These are phyloP conservation scores for Amphipoea lucens DNA, from an alignment of 2,888 invertebrate species.

Conservation along the genomic window DNA sequence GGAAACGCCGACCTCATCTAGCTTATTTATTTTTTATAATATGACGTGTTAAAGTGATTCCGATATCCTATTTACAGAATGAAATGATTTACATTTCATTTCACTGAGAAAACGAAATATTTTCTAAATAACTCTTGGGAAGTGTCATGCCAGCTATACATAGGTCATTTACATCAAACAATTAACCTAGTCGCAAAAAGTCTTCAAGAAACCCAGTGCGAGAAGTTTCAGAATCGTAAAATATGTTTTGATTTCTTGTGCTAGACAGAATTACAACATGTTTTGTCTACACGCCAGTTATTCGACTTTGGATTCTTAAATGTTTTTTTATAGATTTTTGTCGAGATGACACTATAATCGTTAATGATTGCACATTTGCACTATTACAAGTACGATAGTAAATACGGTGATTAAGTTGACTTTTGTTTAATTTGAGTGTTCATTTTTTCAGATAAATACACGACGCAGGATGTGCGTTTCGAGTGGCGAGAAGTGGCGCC, in stretches of 20 bases:
- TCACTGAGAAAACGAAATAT: background rate
- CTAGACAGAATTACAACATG: conserved; percentile 60
- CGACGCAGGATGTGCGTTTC: conserved; percentile 91
- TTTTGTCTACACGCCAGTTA: conserved; percentile 69
- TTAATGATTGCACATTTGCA: conserved; percentile 45
- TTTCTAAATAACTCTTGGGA: background rate
- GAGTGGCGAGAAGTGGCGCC: conserved; percentile 91
- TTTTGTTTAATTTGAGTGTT: conserved; percentile 20
- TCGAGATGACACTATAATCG: conserved; percentile 28
- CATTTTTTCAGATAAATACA: conserved; percentile 88
- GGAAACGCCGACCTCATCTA: background rate
- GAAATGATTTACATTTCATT: background rate
- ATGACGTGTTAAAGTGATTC: background rate
- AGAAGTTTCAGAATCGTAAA: conserved; percentile 53
- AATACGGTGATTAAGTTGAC: conserved; percentile 35
- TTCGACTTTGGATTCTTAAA: conserved; percentile 59
- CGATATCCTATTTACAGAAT: background rate
- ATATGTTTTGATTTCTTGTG: conserved; percentile 57
- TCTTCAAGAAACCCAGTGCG: conserved; percentile 32
- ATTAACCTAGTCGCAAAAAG: conserved; percentile 42
- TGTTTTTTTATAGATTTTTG: conserved; percentile 46
- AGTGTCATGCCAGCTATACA: background rate
- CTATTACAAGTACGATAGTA: conserved; percentile 9
- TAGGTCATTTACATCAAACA: conserved; percentile 37
- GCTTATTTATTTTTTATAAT: background rate